phyloP scores from a whole-genome alignment of 2,113 vertebrate species.

The Carlito syrichta region DNA sequence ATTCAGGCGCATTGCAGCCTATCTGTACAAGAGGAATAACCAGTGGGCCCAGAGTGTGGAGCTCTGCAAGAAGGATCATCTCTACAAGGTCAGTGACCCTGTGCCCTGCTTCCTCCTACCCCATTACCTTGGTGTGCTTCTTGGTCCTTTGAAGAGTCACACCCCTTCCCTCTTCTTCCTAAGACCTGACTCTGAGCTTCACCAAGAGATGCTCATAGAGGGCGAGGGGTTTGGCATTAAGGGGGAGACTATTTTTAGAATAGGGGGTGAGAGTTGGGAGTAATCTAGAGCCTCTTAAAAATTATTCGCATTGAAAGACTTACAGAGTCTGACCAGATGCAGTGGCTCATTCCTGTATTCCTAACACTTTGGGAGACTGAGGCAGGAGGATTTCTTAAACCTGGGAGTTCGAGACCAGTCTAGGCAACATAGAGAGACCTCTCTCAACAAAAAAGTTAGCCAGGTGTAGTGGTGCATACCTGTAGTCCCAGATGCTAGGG shows the following conservation, averaged over 20 bases:
- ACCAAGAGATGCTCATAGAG: not conserved
- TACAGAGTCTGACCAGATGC: too few relatives aligned
- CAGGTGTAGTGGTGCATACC: too few relatives aligned
- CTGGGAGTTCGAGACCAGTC: too few relatives aligned
- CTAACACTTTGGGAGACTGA: too few relatives aligned
- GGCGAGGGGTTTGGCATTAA: not conserved
- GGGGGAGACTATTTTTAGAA: not conserved
- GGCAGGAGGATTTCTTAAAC: too few relatives aligned
- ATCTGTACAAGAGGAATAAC: conserved; percentile 92
- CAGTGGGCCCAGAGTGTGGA: conserved; percentile 94
- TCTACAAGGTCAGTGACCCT: conserved; percentile 87
- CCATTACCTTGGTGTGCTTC: too few relatives aligned
- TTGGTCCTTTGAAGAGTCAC: not conserved
- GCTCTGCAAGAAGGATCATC: conserved; percentile 93
- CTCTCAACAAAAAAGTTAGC: too few relatives aligned
- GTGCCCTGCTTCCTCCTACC: rapidly evolving
- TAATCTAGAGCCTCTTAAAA: not conserved
- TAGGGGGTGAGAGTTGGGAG: not conserved
- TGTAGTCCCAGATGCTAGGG: too few relatives aligned
- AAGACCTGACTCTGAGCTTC: not conserved
- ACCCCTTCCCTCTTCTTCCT: not conserved
- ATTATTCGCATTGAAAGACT: not conserved
- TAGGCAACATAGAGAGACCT: too few relatives aligned
- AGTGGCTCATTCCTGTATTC: too few relatives aligned
- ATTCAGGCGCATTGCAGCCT: conserved; percentile 91